Evolutionary conservation across 1,140 invertebrate species (phyloP), one percentile per base, ranked within the genome.

Genomic region (Dreissena polymorpha): DNA sequence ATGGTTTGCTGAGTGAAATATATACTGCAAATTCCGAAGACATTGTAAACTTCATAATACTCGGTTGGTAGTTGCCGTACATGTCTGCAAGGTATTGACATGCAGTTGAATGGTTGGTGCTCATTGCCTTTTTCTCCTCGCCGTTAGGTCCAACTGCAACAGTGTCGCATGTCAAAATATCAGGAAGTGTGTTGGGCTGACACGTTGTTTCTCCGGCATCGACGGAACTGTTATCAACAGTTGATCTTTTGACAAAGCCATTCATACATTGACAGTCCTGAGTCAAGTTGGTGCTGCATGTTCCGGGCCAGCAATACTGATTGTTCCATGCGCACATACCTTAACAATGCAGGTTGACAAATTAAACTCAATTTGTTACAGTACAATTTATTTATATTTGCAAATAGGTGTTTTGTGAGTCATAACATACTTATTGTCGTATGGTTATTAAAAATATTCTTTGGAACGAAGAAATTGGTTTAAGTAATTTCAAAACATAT

Each of bases 311-410:
- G 50, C 67, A 69, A 7, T 69, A 49, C 7, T 69, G 23, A 39
- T 27, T 12, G 50, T 69, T 49, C 29, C 29, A 69, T 7, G 67
- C 29, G 27, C 67, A 69, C 67, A 69, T 69, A 16, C 67, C 67
- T 69, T 65, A 27, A 23, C 0, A 67, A 67, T 67, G 21, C 39
- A 39, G 39, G 8, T 39, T 39, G 2, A 2, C 39, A 39, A 39
- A 39, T 39, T 39, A 39, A 39, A 39, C 39, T 39, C 39, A 39
- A 39, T 39, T 39, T 39, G 39, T 39, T 39, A 39, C 39, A 39
- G 39, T 39, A 39, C 39, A 39, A 39, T 39, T 39, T 39, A 39
- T 39, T 39, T 39, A 39, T 39, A 39, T 39, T 39, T 39, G 39
- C 39, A 2, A 39, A 39, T 39, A 39, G 39, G 39, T 39, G 39